Evolutionary conservation across 2,113 vertebrate genomes (phyloP).

Genomic region (Apus apus): DNA sequence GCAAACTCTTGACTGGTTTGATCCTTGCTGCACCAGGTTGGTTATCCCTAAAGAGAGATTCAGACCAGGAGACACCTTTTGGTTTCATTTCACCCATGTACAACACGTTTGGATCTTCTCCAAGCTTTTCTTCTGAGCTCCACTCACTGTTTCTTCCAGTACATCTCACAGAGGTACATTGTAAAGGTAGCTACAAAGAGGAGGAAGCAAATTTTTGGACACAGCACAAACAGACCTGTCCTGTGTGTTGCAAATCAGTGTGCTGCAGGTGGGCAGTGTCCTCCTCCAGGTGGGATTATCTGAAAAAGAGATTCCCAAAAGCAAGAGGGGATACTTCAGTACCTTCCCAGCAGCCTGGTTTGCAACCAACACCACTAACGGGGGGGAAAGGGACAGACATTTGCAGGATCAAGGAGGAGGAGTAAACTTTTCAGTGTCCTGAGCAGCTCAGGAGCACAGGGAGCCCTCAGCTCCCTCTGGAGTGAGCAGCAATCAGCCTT

Average conservation of each 20-base stretch:
- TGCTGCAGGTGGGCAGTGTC: background rate
- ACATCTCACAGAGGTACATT: accelerated
- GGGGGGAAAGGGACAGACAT: background rate
- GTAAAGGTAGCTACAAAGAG: background rate
- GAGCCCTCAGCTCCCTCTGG: background rate
- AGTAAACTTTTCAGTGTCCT: background rate
- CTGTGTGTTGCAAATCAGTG: background rate
- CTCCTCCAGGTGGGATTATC: background rate
- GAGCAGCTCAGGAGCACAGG: background rate
- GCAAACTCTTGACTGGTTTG: background rate
- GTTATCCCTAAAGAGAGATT: background rate
- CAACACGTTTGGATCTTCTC: accelerated
- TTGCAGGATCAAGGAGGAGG: background rate
- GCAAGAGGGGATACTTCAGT: background rate
- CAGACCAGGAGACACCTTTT: accelerated
- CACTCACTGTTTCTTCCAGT: background rate
- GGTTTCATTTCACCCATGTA: accelerated
- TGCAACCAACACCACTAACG: background rate
- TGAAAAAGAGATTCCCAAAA: background rate
- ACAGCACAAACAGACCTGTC: accelerated
- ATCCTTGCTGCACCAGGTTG: background rate
- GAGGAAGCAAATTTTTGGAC: background rate
- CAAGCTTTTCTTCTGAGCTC: background rate
- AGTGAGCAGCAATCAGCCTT: background rate
- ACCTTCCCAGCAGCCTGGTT: background rate